Base-by-base conservation (phyloP, 2,888 invertebrate species). In the Agrotis exclamationis region DNA sequence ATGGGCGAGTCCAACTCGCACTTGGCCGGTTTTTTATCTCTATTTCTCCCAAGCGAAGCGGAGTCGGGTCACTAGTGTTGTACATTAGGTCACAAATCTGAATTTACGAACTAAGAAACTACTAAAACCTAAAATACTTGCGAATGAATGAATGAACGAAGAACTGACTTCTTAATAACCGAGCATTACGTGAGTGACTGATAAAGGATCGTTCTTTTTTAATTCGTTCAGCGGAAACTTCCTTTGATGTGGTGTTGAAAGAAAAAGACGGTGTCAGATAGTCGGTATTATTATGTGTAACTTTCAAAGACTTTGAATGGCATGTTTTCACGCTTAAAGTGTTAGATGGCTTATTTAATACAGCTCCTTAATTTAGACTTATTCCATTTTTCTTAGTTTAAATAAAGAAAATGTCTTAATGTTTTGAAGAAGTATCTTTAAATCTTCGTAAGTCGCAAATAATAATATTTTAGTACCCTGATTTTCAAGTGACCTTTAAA, bases 91-190 rank as follows among this genome's bases (percentile, higher is more conserved):
- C 56, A 60, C 13, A 66, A 76, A 70, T 64, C 18, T 60, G 11
- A 76, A 45, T 28, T 48, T 20, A 47, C n/a, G n/a, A n/a, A n/a
- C 33, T 33, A 28, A 57, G 50, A 44, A 16, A 18, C 18, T 51
- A 11, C n/a, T 14, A 50, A 70, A 67, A 70, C 48, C 63, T 64
- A 59, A 71, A 68, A 63, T 45, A 51, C 59, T 74, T 70, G 18
- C 22, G 14, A 76, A 58, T 24, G 50, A 70, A 63, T 20, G 72
- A 24, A 18, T 47, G 74, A 65, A 76, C 47, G 48, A 69, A 59
- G 45, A 63, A 70, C 54, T 54, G 72, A 79, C 77, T 79, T 76
- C 71, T 81, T 76, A 81, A 76, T 79, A 79, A 81, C 67, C 33
- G 28, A 67, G 76, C 77, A 64, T 81, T 76, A 71, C 77, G 72